Conservation (phyloP, 2,888 invertebrate species). For the Andricus curvator region DNA sequence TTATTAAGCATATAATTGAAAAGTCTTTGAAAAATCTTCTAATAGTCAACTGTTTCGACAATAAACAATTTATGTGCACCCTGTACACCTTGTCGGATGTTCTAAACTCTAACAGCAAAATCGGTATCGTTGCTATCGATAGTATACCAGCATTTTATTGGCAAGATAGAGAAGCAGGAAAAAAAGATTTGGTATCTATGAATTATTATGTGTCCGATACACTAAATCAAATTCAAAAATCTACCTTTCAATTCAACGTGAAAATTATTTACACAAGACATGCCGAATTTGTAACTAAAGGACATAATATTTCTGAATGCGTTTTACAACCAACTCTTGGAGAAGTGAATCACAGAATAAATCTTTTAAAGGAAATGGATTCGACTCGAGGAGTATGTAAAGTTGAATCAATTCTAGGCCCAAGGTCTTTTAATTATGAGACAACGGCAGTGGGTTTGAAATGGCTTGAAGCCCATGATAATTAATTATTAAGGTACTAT, state of each 20-base stretch:
- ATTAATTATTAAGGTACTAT: not conserved
- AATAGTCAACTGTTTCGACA: constrained; percentile 76
- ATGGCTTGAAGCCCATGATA: constrained; percentile 8
- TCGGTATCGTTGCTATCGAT: constrained; percentile 79
- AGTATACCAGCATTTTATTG: constrained; percentile 80
- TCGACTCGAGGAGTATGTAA: constrained; percentile 16
- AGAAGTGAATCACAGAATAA: constrained; percentile 77
- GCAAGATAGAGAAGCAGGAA: constrained; percentile 69
- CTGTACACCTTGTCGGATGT: constrained; percentile 75
- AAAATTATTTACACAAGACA: constrained; percentile 80
- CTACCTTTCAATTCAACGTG: constrained; percentile 79
- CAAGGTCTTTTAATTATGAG: not conserved
- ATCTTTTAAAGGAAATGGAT: constrained; percentile 53
- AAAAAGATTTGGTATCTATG: constrained; percentile 70
- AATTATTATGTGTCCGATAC: constrained; percentile 79
- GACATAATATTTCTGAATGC: constrained; percentile 43
- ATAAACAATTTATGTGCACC: constrained; percentile 72
- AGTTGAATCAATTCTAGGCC: not conserved
- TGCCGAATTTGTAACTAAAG: constrained; percentile 78
- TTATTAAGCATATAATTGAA: constrained; percentile 65
- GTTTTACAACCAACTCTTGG: constrained; percentile 38
- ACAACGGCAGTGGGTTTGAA: not conserved
- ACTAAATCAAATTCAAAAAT: constrained; percentile 77
- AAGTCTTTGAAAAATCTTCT: constrained; percentile 73
- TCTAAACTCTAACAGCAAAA: constrained; percentile 74